Percentiles rank a stretch among this genome's conserved stretches.
These are phyloP conservation scores for Cyclopterus lumpus DNA, from an alignment of 2,797 vertebrate genomes.

Conservation along the genomic window DNA sequence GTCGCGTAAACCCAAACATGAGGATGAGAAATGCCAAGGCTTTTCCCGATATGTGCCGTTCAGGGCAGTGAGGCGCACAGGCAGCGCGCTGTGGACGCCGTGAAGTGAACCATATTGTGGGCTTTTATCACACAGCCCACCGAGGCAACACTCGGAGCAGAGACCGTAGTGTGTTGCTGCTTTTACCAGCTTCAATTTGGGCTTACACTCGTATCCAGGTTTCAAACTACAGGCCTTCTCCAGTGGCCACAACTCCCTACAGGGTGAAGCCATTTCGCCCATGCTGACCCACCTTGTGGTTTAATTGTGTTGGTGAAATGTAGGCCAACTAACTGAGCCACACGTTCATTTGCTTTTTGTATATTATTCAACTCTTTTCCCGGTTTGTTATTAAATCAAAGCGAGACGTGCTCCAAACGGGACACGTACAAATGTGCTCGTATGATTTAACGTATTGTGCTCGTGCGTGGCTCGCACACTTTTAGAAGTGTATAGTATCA, in stretches of 20 bases:
- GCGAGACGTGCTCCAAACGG: not conserved
- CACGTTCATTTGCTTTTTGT: slow-evolving; percentile 32
- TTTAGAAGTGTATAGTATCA: slow-evolving; percentile 15
- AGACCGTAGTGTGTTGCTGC: slow-evolving; percentile 23
- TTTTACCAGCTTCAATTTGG: slow-evolving; percentile 39
- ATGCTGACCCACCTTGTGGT: slow-evolving; percentile 81
- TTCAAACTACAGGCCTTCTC: slow-evolving; percentile 50
- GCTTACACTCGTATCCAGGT: slow-evolving; percentile 23
- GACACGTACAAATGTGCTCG: slow-evolving; percentile 6
- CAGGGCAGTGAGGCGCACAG: slow-evolving; percentile 46
- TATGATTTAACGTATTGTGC: slow-evolving; percentile 9
- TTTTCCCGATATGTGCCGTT: slow-evolving; percentile 37
- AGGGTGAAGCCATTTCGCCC: slow-evolving; percentile 68
- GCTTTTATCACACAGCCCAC: slow-evolving; percentile 47
- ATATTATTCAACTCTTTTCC: not conserved
- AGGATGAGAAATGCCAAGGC: slow-evolving; percentile 24
- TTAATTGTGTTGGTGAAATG: slow-evolving; percentile 80
- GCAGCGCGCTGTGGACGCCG: slow-evolving; percentile 53
- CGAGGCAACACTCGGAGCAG: slow-evolving; percentile 30
- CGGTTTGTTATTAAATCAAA: slow-evolving; percentile 9
- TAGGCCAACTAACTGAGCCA: slow-evolving; percentile 71
- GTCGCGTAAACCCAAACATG: slow-evolving; percentile 46
- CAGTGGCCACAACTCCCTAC: slow-evolving; percentile 52
- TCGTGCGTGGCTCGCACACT: slow-evolving; percentile 22
- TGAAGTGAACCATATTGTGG: slow-evolving; percentile 51